Evolutionary conservation across 2,113 vertebrate species (phyloP).

Genomic region (Struthidea cinerea): DNA sequence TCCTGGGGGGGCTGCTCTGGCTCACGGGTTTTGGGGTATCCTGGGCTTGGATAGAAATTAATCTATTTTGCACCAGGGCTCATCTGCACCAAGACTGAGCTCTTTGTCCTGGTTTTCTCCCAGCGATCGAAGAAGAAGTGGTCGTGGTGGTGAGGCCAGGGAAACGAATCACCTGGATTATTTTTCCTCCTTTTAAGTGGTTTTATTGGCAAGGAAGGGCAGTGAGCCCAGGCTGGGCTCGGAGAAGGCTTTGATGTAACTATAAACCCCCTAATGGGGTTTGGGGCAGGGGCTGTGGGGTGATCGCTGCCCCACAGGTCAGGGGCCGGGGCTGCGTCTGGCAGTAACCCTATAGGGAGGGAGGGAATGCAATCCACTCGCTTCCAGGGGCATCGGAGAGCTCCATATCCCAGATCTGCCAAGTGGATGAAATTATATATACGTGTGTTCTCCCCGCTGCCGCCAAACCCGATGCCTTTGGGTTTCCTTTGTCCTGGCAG

Average conservation of each 20-base stretch:
- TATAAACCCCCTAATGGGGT: background rate
- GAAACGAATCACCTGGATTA: background rate
- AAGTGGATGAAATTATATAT: slow-evolving; percentile 4
- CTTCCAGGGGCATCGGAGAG: background rate
- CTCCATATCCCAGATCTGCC: background rate
- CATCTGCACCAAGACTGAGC: background rate
- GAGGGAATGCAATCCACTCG: background rate
- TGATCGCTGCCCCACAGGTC: rapidly evolving
- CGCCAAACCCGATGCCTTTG: background rate
- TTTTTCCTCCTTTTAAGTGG: slow-evolving; percentile 41
- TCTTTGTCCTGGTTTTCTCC: slow-evolving; percentile 11
- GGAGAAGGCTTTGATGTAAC: slow-evolving; percentile 1
- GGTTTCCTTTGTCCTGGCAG: background rate
- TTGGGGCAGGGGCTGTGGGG: background rate
- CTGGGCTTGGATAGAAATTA: rapidly evolving
- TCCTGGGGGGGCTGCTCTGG: background rate
- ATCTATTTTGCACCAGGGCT: background rate
- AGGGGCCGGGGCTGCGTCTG: background rate
- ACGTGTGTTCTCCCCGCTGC: background rate
- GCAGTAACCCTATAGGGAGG: background rate
- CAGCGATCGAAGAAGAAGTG: rapidly evolving
- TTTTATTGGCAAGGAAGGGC: background rate
- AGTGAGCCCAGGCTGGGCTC: background rate
- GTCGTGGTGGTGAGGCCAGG: background rate
- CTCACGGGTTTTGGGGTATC: background rate